These are phyloP conservation scores for Mamestra configurata DNA, from an alignment of 1,140 invertebrate species.

Conservation along the genomic window DNA sequence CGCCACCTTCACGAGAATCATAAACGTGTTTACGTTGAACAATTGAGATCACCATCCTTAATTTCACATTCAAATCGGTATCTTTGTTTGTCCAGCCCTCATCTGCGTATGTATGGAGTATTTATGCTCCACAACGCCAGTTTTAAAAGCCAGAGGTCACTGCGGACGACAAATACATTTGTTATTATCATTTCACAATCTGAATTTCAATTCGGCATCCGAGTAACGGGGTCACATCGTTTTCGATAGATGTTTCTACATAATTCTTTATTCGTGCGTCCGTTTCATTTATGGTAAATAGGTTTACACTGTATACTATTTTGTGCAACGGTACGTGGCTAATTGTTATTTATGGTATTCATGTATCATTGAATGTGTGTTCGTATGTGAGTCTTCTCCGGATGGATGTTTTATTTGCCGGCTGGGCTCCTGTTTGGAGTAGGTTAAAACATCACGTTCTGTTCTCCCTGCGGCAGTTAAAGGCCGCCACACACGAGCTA, in stretches of 20 bases:
- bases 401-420: slow-evolving; percentile 52
- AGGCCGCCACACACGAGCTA: slow-evolving; percentile 63
- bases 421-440: slow-evolving; percentile 53
- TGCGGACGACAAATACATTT: slow-evolving; percentile 82
- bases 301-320: slow-evolving; percentile 45
- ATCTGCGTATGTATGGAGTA: slow-evolving; percentile 80
- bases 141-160: slow-evolving; percentile 80
- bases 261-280: slow-evolving; percentile 74
- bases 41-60: slow-evolving; percentile 77
- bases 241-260: slow-evolving; percentile 80
- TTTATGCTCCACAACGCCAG: slow-evolving; percentile 73
- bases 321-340: slow-evolving; percentile 58
- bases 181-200: slow-evolving; percentile 84
- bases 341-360: slow-evolving; percentile 69
- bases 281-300: slow-evolving; percentile 60
- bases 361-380: slow-evolving; percentile 57
- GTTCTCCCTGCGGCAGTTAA: slow-evolving; percentile 56
- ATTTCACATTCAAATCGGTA: slow-evolving; percentile 83
- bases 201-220: slow-evolving; percentile 82
- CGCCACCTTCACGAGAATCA: slow-evolving; percentile 53
- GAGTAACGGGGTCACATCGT: slow-evolving; percentile 85
- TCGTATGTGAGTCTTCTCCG: slow-evolving; percentile 21
- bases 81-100: slow-evolving; percentile 81
- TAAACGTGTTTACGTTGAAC: slow-evolving; percentile 76
- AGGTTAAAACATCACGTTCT: slow-evolving; percentile 64